A percentile compares a stretch with the other conserved stretches of the same genome.
Evolutionary conservation across 2,888 invertebrate species (phyloP).

Genomic region (Hemaris fuciformis): DNA sequence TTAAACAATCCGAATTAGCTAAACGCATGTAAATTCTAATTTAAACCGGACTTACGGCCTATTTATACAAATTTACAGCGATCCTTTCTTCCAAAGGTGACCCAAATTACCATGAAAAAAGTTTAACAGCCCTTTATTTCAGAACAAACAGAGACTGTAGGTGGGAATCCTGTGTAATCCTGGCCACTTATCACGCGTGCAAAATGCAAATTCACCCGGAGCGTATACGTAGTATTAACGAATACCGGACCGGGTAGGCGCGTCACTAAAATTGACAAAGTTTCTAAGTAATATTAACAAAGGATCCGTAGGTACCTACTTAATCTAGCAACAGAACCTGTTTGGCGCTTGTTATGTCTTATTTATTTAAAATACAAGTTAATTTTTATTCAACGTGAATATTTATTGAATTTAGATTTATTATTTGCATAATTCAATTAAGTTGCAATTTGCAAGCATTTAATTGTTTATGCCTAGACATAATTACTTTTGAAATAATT

Average conservation of each 20-base stretch:
- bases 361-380: no score
- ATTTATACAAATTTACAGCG: conserved; percentile 78
- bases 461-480: no score
- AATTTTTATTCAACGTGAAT: no score
- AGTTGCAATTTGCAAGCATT: no score
- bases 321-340: not conserved
- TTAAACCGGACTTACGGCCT: conserved; percentile 70
- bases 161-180: conserved; percentile 79
- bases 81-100: conserved; percentile 76
- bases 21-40: conserved; percentile 54
- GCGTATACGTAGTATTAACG: conserved; percentile 75
- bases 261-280: conserved; percentile 76
- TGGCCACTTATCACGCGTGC: conserved; percentile 80
- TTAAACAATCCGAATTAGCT: conserved; percentile 39
- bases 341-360: not conserved
- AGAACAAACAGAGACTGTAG: conserved; percentile 78
- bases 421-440: no score
- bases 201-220: conserved; percentile 78
- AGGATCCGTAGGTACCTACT: conserved; percentile 51
- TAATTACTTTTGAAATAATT: no score
- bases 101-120: conserved; percentile 81
- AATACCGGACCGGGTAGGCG: conserved; percentile 49
- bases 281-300: conserved; percentile 62
- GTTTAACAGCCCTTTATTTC: conserved; percentile 80
- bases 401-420: no score